phyloP scores from a whole-genome alignment of 2,113 vertebrate genomes.

The Saguinus midas region DNA sequence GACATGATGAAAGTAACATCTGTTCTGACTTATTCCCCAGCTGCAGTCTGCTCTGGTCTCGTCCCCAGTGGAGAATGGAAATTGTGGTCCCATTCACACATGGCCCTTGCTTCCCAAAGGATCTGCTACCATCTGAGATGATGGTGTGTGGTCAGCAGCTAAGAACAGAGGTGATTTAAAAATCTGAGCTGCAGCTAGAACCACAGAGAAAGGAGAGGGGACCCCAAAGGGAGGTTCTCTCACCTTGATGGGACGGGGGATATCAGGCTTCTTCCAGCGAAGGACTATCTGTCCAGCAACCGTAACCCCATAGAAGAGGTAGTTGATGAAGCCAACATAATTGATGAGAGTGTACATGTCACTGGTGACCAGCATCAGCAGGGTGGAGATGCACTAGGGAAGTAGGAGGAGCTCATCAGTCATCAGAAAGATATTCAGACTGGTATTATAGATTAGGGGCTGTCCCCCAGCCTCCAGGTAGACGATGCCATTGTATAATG shows the following conservation, averaged over 20 bases:
- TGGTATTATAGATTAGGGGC: background rate
- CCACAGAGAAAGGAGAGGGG: background rate
- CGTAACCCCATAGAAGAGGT: slow-evolving; percentile 95
- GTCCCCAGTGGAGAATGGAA: background rate
- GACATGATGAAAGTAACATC: background rate
- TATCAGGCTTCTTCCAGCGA: slow-evolving; percentile 88
- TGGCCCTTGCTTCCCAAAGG: background rate
- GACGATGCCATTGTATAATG: background rate
- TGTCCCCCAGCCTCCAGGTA: background rate
- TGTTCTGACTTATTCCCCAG: background rate
- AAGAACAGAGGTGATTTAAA: background rate
- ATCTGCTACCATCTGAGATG: background rate
- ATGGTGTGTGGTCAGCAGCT: background rate
- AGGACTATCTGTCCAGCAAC: slow-evolving; percentile 94
- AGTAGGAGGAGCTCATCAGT: background rate
- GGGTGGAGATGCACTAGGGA: slow-evolving; percentile 90
- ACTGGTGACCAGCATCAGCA: slow-evolving; percentile 95
- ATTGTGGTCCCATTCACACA: background rate
- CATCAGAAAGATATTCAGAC: background rate
- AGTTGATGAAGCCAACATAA: slow-evolving; percentile 97
- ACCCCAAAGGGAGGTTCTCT: background rate
- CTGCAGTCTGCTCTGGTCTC: background rate
- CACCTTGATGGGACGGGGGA: slow-evolving; percentile 93
- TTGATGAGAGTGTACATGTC: slow-evolving; percentile 98
- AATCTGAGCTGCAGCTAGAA: background rate